Percentiles rank a stretch among this genome's conserved stretches.
Conservation (phyloP, 2,113 vertebrate species). For the Caranx melampygus region DNA sequence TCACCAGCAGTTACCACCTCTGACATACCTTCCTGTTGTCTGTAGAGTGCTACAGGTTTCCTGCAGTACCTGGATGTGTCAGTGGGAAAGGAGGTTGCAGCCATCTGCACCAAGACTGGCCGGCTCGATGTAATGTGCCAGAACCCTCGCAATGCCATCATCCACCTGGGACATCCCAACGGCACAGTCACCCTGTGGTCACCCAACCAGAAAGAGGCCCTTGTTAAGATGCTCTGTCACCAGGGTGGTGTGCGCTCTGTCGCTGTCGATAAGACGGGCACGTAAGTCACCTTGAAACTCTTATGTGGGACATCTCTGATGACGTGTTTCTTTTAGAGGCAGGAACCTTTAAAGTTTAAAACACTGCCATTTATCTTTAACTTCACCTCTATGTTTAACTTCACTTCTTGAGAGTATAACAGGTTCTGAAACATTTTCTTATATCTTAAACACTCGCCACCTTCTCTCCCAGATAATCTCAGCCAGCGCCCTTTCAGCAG, state of each 20-base stretch:
- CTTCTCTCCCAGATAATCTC: too few species aligned
- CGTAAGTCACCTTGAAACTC: conserved; percentile 80
- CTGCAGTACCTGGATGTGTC: conserved; percentile 93
- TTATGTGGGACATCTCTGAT: neutral
- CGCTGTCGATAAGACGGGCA: conserved; percentile 88
- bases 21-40: neutral
- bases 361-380: neutral
- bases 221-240: conserved; percentile 92
- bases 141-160: conserved; percentile 89
- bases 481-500: too few species aligned
- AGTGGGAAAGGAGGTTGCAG: conserved; percentile 88
- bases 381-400: too few species aligned
- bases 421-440: too few species aligned
- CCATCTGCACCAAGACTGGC: conserved; percentile 85
- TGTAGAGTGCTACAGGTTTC: conserved; percentile 89
- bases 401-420: too few species aligned
- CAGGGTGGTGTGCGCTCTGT: conserved; percentile 87
- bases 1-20: neutral
- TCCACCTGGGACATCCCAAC: conserved; percentile 90
- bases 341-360: neutral
- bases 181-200: conserved; percentile 92
- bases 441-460: too few species aligned
- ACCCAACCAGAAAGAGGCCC: conserved; percentile 88
- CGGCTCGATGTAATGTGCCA: conserved; percentile 89
- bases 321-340: too few species aligned